Percentiles rank a stretch among this genome's conserved stretches.
These are phyloP conservation scores for Oreochromis grahami DNA, from an alignment of 2,797 vertebrate genomes.

Conservation along the genomic window DNA sequence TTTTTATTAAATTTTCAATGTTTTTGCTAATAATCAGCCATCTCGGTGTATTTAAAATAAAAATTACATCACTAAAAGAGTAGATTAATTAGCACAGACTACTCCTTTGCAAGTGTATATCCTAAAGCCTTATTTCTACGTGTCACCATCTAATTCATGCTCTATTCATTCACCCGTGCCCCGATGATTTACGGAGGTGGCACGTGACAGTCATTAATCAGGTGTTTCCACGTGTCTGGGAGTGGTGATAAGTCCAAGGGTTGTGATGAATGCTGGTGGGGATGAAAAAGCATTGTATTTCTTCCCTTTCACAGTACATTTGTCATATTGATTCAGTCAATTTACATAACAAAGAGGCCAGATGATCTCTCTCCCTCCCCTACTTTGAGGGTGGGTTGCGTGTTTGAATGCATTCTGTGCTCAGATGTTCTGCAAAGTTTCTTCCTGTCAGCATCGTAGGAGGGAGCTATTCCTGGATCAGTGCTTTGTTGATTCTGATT, in stretches of 20 bases:
- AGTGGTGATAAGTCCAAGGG: slow-evolving; percentile 40
- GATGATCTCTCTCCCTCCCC: slow-evolving; percentile 3
- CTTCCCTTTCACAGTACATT: slow-evolving; percentile 40
- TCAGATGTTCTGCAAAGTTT: slow-evolving; percentile 26
- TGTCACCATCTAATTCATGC: slow-evolving; percentile 7
- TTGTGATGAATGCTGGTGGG: slow-evolving; percentile 8
- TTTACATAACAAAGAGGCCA: slow-evolving; percentile 40
- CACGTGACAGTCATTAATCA: slow-evolving; percentile 58
- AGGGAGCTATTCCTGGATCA: slow-evolving; percentile 45
- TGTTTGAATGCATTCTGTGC: not conserved
- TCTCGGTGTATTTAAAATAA: not conserved
- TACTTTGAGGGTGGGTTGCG: not conserved
- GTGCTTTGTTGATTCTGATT: slow-evolving; percentile 19
- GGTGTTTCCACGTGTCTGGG: slow-evolving; percentile 47
- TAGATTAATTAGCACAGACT: not conserved
- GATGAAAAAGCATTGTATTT: slow-evolving; percentile 16
- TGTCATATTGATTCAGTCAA: slow-evolving; percentile 37
- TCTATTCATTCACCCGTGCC: slow-evolving; percentile 27
- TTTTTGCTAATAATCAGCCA: not conserved
- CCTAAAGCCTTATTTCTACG: not conserved
- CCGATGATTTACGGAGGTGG: slow-evolving; percentile 49
- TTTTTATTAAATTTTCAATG: not conserved
- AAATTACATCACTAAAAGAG: not conserved
- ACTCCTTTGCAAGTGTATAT: not conserved
- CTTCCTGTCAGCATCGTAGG: slow-evolving; percentile 17